phyloP scores from a whole-genome alignment of 23 tunicate species.

The Halocynthia roretzi region DNA sequence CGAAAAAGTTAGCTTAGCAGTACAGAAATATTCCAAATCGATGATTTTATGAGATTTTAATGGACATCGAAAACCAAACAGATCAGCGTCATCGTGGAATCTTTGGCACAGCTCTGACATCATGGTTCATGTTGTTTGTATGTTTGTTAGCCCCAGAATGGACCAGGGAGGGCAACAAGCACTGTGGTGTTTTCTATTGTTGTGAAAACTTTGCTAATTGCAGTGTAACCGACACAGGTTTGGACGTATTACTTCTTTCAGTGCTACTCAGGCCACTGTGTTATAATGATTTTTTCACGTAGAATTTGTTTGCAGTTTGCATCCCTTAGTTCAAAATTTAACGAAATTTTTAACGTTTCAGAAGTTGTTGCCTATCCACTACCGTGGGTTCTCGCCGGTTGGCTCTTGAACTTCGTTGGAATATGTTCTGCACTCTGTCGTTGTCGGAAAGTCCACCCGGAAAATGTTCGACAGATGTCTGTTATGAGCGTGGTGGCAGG shows the following conservation, averaged over 20 bases:
- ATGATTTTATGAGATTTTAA: background rate
- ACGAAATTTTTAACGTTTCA: constrained; percentile 13
- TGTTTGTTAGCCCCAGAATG: constrained; percentile 49
- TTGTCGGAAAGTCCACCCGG: constrained; percentile 36
- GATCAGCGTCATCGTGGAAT: constrained; percentile 41
- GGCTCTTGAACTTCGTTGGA: constrained; percentile 41
- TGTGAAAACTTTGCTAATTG: constrained; percentile 31
- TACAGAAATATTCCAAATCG: too few species aligned
- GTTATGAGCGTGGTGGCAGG: constrained; percentile 43
- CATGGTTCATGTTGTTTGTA: constrained; percentile 39
- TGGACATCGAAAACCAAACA: constrained; percentile 1
- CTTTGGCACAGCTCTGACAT: constrained; percentile 40
- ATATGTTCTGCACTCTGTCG: constrained; percentile 47
- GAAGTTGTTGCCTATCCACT: constrained; percentile 36
- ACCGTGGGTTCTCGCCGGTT: constrained; percentile 40
- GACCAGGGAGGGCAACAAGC: constrained; percentile 50
- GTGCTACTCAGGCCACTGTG: background rate
- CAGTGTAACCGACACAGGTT: constrained; percentile 42
- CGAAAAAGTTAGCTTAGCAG: too few species aligned
- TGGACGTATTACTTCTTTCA: background rate
- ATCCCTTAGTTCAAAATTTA: too few species aligned
- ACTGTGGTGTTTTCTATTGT: constrained; percentile 63
- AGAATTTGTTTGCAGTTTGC: too few species aligned
- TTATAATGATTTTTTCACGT: background rate
- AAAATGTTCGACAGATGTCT: constrained; percentile 56